phyloP scores from a whole-genome alignment of 2,113 vertebrate genomes.

The Trochalopteron elliotii region DNA sequence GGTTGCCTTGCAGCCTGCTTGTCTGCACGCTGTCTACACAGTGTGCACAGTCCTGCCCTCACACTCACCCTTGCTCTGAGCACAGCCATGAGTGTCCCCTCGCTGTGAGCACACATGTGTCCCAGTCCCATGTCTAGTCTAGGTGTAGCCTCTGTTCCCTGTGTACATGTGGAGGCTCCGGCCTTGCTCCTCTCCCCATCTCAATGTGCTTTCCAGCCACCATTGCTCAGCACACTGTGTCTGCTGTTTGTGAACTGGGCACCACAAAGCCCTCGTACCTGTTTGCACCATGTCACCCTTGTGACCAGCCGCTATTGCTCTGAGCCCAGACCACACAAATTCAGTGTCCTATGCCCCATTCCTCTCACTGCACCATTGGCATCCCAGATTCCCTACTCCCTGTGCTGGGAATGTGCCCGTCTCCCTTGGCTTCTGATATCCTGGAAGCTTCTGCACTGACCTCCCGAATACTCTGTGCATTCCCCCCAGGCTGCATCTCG shows the following conservation, averaged over 20 bases:
- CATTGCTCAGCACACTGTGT: conserved; percentile 39
- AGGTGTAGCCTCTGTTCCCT: not conserved
- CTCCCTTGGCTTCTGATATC: not conserved
- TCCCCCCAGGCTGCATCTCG: not conserved
- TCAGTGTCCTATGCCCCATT: not conserved
- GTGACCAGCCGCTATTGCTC: not conserved
- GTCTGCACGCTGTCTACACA: not conserved
- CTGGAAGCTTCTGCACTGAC: not conserved
- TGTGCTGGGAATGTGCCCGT: not conserved
- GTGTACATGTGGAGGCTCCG: not conserved
- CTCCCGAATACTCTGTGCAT: not conserved
- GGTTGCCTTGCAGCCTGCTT: not conserved
- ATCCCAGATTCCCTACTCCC: not conserved
- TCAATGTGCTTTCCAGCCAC: conserved; percentile 52
- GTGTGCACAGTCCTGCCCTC: not conserved
- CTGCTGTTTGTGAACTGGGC: conserved; percentile 37
- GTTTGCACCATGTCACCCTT: not conserved
- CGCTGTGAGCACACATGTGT: not conserved
- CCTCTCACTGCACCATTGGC: not conserved
- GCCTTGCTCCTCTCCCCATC: conserved; percentile 22
- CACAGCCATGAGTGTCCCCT: not conserved
- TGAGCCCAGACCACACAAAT: not conserved
- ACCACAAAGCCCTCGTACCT: not conserved
- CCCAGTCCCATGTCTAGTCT: not conserved
- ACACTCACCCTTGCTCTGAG: not conserved